These are phyloP conservation scores for Rhingia rostrata DNA, from an alignment of 2,888 invertebrate genomes.

Conservation along the genomic window DNA sequence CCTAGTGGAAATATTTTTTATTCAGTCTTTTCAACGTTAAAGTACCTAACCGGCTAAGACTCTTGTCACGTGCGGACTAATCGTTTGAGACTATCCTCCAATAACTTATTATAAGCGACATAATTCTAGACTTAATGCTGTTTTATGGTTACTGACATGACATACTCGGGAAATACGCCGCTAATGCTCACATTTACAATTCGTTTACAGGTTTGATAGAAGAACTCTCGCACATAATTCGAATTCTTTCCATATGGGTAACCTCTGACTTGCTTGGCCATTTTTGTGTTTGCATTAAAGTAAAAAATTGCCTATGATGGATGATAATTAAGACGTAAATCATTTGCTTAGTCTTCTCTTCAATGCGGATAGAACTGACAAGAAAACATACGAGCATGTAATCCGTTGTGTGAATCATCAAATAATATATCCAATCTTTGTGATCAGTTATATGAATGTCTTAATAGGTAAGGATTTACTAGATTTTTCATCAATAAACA, in stretches of 20 bases:
- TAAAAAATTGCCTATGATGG: neutral
- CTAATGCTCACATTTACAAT: neutral
- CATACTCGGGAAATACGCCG: neutral
- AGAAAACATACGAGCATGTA: too few relatives aligned
- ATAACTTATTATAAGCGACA: neutral
- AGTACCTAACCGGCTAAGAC: neutral
- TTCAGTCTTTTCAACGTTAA: neutral
- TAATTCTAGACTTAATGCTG: neutral
- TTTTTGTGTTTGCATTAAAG: neutral
- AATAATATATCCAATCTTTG: too few relatives aligned
- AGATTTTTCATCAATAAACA: too few relatives aligned
- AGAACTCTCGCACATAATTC: neutral
- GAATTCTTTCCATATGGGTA: neutral
- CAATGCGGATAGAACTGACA: neutral
- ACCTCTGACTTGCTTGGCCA: neutral
- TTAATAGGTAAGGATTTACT: too few relatives aligned
- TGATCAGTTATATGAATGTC: too few relatives aligned
- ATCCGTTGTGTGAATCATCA: too few relatives aligned
- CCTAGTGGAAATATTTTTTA: neutral
- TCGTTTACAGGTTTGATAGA: neutral
- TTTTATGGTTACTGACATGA: neutral
- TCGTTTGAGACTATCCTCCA: neutral
- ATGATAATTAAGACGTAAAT: conserved; percentile 14
- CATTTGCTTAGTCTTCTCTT: neutral
- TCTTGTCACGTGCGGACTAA: conserved; percentile 4